phyloP scores from a whole-genome alignment of 1,140 invertebrate genomes.

The Pogonognathellus flavescens region DNA sequence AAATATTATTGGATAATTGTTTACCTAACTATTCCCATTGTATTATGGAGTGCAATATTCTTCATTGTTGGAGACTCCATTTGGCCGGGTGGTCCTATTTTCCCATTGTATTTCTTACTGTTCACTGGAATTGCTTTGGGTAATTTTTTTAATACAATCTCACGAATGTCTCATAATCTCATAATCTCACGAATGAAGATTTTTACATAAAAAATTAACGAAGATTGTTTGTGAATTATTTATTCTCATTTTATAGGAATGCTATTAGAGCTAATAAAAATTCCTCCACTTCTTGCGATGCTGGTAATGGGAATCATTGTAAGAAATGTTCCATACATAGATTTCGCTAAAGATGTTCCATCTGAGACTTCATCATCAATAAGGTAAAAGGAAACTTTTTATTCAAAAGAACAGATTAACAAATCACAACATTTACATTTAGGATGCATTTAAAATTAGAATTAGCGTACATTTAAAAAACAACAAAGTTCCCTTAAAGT shows the following conservation, averaged over 20 bases:
- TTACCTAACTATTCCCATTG: constrained; percentile 12
- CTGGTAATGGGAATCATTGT: constrained; percentile 59
- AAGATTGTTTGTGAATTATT: too few species aligned
- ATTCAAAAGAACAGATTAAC: too few species aligned
- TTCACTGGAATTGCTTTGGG: constrained; percentile 50
- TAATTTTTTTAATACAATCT: too few species aligned
- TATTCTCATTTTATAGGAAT: constrained; percentile 53
- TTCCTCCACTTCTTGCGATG: constrained; percentile 64
- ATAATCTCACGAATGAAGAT: too few species aligned
- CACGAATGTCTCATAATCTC: too few species aligned
- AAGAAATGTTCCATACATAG: constrained; percentile 62
- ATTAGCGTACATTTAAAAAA: neutral
- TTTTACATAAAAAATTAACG: too few species aligned
- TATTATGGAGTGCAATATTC: constrained; percentile 36
- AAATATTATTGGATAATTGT: neutral
- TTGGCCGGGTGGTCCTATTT: constrained; percentile 46
- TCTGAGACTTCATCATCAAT: constrained; percentile 68
- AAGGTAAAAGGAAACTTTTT: too few species aligned
- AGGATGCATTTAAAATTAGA: too few species aligned
- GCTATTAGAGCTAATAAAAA: constrained; percentile 16
- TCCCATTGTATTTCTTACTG: constrained; percentile 39
- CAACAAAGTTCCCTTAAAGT: neutral
- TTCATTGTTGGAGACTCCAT: constrained; percentile 27
- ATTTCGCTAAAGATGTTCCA: constrained; percentile 55
- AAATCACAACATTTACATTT: too few species aligned